Percentiles rank a stretch among this genome's conserved stretches.
These are phyloP conservation scores for Sciurus carolinensis DNA, from an alignment of 2,797 vertebrate genomes.

Conservation along the genomic window DNA sequence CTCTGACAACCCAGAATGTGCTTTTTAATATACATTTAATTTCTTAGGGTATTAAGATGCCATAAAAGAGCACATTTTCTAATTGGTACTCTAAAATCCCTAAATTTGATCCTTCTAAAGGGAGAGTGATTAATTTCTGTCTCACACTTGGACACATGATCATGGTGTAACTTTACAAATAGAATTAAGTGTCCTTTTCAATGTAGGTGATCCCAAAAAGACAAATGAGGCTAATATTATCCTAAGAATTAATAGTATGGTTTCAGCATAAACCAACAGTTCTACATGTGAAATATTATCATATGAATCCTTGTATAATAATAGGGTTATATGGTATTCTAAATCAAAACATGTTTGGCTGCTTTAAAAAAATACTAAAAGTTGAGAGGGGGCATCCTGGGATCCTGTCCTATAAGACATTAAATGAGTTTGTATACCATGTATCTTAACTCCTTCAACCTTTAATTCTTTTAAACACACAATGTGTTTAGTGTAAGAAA, in stretches of 20 bases:
- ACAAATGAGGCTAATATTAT: constrained; percentile 58
- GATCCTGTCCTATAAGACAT: not conserved
- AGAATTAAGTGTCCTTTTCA: constrained; percentile 40
- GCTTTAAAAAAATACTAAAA: constrained; percentile 46
- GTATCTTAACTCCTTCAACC: not conserved
- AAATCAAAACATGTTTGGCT: constrained; percentile 15
- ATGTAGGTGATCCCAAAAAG: constrained; percentile 61
- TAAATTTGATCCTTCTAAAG: constrained; percentile 25
- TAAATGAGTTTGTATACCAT: not conserved
- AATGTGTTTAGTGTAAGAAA: constrained; percentile 26
- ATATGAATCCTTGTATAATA: not conserved
- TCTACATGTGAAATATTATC: constrained; percentile 38
- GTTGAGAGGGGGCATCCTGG: not conserved
- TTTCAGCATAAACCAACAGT: not conserved
- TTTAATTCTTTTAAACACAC: constrained; percentile 52
- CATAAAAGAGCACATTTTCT: constrained; percentile 52
- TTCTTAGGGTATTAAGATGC: constrained; percentile 64
- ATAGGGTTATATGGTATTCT: not conserved
- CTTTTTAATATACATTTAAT: constrained; percentile 72
- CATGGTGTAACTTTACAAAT: constrained; percentile 51
- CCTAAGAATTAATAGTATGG: constrained; percentile 24
- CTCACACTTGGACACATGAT: constrained; percentile 49
- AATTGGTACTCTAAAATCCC: constrained; percentile 31
- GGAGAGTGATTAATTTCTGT: constrained; percentile 70
- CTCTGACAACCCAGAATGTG: constrained; percentile 35